These are phyloP conservation scores for Odontocolon sp. DNA, from an alignment of 2,888 invertebrate genomes.

Conservation along the genomic window DNA sequence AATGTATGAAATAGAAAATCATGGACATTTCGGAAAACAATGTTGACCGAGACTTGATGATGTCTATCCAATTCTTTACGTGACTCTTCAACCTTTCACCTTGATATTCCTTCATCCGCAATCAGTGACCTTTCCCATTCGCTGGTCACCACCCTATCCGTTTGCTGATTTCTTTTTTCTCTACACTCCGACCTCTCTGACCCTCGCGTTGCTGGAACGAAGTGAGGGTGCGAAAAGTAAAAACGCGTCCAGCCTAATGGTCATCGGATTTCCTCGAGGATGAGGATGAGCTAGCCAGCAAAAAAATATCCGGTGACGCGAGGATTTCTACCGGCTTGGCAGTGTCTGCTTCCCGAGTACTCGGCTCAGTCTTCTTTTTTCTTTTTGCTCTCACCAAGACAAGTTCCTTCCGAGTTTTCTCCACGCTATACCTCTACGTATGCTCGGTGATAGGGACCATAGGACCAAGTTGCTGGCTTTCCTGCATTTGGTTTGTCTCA, in stretches of 20 bases:
- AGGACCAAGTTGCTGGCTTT: conserved; percentile 32
- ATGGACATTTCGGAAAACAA: conserved; percentile 2
- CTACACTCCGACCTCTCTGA: conserved; percentile 16
- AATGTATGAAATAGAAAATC: neutral
- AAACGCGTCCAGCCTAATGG: conserved; percentile 52
- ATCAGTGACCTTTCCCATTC: conserved; percentile 38
- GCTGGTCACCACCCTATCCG: conserved; percentile 24
- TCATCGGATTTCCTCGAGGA: conserved; percentile 44
- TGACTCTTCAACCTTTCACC: conserved; percentile 15
- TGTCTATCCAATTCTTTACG: conserved; percentile 9
- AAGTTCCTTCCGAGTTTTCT: conserved; percentile 12
- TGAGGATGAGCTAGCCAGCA: conserved; percentile 8
- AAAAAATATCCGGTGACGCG: conserved; percentile 41
- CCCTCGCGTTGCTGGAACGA: conserved; percentile 16
- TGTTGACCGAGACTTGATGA: conserved; percentile 20
- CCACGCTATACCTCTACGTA: neutral
- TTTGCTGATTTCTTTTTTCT: conserved; percentile 32
- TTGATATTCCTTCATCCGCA: neutral
- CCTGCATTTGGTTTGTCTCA: conserved; percentile 19
- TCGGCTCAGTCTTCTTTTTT: conserved; percentile 1
- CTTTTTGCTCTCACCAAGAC: conserved; percentile 4
- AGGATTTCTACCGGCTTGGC: conserved; percentile 31
- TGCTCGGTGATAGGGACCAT: conserved; percentile 17
- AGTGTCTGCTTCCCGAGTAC: neutral
- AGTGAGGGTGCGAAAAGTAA: conserved; percentile 32